Percentiles rank a stretch among this genome's conserved stretches.
phyloP scores from a whole-genome alignment of 1,140 invertebrate species.

The Sycophaga agraensis region DNA sequence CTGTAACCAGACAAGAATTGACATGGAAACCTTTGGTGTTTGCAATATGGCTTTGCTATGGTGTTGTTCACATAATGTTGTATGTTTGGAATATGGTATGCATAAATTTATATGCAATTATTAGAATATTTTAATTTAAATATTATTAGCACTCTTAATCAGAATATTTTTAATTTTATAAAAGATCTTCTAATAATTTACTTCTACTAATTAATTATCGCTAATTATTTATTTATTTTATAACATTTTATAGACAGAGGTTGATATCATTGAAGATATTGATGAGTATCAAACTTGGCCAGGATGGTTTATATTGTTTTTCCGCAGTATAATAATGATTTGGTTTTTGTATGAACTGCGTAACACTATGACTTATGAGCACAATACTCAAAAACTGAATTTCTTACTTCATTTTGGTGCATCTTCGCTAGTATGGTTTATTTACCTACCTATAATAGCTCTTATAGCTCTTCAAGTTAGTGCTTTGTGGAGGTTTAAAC shows the following conservation, averaged over 20 bases:
- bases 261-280: constrained; percentile 93
- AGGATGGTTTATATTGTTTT: constrained; percentile 87
- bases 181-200: too few relatives aligned
- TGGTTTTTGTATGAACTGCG: constrained; percentile 94
- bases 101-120: constrained; percentile 36
- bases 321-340: constrained; percentile 86
- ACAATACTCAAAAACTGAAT: constrained; percentile 85
- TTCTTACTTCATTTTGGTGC: constrained; percentile 96
- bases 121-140: too few relatives aligned
- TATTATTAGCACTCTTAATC: too few relatives aligned
- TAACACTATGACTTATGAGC: constrained; percentile 89
- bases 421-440: constrained; percentile 96
- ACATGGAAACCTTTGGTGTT: constrained; percentile 84
- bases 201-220: too few relatives aligned
- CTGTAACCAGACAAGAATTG: constrained; percentile 86
- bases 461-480: constrained; percentile 91
- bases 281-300: constrained; percentile 97
- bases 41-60: constrained; percentile 89
- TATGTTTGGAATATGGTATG: constrained; percentile 96
- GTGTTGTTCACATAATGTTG: constrained; percentile 85
- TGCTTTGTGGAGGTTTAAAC: constrained; percentile 92
- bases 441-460: constrained; percentile 92
- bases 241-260: constrained; percentile 74
- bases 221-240: too few relatives aligned
- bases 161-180: too few relatives aligned